Evolutionary conservation across 2,888 invertebrate species (phyloP), one percentile per base, ranked within the genome.

Genomic region (Eilema depressum): DNA sequence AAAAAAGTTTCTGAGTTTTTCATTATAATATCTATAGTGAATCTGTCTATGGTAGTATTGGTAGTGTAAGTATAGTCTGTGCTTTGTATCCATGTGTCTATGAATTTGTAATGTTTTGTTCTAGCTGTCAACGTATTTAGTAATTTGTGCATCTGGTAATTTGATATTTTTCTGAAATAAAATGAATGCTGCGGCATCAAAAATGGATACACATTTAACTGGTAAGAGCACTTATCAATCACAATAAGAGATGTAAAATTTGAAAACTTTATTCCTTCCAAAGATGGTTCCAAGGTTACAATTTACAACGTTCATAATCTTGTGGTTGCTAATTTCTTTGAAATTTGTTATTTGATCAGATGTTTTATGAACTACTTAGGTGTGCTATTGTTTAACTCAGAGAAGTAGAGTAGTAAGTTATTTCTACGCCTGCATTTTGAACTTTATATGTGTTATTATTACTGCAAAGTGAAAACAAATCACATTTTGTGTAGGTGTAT

Each of bases 161-260:
- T 83, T 80, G 83, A 83, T 88, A 84, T 78, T 79, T 63, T 65
- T 69, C 23, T 60, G n/a, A 70, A 53, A 41, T 70, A 77, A 70
- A 77, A 87, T 86, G 83, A 88, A 77, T 81, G 73, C 75, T 33
- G 67, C 66, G 64, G 66, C 75, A 53, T 84, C 74, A 59, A 92
- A 86, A 87, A 92, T 93, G 91, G 93, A 94, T 82, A 87, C 92
- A 37, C 88, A 91, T 75, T 83, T 91, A 28, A 93, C 94, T 30
- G 86, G 94, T 92, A 81, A 85, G 89, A 83, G 56, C 33, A 41
- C 1, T 10, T 63, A 63, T 7, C 17, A 63, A 8, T n/a, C 26
- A 26, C 57, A 68, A 2, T 59, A 20, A 61, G 3, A 30, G 23
- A 12, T 33, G 23, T 25, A 25, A 17, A 30, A n/a, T 23, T 65